Evolutionary conservation across 2,888 invertebrate genomes (phyloP).

Genomic region (Gastrophysa polygoni): DNA sequence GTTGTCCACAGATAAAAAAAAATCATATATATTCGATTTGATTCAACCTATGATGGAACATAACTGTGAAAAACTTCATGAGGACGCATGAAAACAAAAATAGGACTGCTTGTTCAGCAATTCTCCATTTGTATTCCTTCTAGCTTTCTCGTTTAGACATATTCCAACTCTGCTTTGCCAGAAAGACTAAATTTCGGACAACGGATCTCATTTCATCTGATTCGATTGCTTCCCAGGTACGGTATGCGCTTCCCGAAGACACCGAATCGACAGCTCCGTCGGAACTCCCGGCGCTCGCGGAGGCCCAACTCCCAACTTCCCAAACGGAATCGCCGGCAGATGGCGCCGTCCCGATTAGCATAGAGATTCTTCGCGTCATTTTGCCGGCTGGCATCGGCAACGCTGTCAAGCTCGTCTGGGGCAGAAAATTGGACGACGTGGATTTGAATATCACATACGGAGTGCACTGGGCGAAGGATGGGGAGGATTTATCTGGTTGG

Average conservation of each 20-base stretch:
- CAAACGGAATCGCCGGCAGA: constrained; percentile 5
- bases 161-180: no score
- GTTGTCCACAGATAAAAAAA: no score
- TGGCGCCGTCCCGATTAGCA: constrained; percentile 29
- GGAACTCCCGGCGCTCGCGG: constrained; percentile 12
- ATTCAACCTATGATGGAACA: no score
- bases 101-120: no score
- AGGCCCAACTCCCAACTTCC: constrained; percentile 6
- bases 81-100: no score
- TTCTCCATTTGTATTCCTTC: no score
- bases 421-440: constrained; percentile 34
- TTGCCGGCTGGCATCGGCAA: constrained; percentile 43
- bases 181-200: no score
- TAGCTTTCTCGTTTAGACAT: no score
- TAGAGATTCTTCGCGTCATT: constrained; percentile 45
- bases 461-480: constrained; percentile 43
- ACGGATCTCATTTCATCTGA: no score
- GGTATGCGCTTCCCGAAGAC: constrained; percentile 12
- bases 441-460: constrained; percentile 43
- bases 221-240: constrained; percentile 16
- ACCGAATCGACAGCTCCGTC: constrained; percentile 2
- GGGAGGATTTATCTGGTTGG: constrained; percentile 43
- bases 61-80: no score
- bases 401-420: constrained; percentile 46
- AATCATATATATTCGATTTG: no score